A percentile compares a stretch with the other conserved stretches of the same genome.
Evolutionary conservation across 2,113 vertebrate species (phyloP).

Genomic region (Rhegmatorhina hoffmannsi): DNA sequence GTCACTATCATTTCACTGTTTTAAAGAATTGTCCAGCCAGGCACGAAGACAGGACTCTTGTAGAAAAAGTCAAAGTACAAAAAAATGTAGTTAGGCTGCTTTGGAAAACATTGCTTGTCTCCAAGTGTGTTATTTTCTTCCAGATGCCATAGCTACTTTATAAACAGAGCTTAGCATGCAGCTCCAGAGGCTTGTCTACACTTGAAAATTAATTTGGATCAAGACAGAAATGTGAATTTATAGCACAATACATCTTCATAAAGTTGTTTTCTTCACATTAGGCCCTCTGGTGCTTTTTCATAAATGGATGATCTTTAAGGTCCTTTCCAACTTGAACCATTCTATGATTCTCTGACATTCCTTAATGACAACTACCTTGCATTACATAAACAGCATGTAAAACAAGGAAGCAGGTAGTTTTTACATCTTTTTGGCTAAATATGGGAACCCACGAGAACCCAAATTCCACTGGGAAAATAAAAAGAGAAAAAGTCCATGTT

Average conservation of each 20-base stretch:
- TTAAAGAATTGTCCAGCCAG: not conserved
- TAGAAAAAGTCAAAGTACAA: not conserved
- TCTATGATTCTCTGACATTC: not conserved
- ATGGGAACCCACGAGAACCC: not conserved
- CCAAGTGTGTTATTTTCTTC: not conserved
- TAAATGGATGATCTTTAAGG: not conserved
- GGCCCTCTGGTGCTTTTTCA: not conserved
- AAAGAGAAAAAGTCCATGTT: not conserved
- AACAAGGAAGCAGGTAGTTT: not conserved
- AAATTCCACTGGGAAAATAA: not conserved
- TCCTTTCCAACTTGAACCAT: not conserved
- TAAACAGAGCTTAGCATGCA: not conserved
- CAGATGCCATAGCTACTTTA: not conserved
- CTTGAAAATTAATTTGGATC: slow-evolving; percentile 48
- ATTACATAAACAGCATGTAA: not conserved
- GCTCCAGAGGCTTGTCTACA: slow-evolving; percentile 29
- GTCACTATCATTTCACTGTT: not conserved
- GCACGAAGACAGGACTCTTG: not conserved
- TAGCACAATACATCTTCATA: not conserved
- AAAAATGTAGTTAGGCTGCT: not conserved
- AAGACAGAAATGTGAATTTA: slow-evolving; percentile 45
- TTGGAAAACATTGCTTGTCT: not conserved
- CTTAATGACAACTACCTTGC: not conserved
- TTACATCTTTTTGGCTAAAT: not conserved
- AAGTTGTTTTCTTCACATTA: not conserved